Conservation (phyloP, 2,797 vertebrate genomes). For the Tokudaia tokunoshimensis region DNA sequence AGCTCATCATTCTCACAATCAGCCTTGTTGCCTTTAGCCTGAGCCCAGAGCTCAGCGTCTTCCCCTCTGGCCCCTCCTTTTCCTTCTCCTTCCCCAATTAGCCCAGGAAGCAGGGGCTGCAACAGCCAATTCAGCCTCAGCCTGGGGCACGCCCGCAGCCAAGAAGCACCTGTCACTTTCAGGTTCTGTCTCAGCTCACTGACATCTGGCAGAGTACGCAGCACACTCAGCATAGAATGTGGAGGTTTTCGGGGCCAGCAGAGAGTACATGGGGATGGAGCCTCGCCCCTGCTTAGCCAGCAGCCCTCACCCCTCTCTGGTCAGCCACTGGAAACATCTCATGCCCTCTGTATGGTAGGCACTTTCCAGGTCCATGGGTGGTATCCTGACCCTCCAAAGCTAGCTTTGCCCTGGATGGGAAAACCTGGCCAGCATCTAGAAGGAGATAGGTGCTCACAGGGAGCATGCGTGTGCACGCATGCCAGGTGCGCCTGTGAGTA, state of each 20-base stretch:
- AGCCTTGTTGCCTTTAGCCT: conserved; percentile 79
- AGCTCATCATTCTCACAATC: conserved; percentile 60
- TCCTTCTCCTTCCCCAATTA: conserved; percentile 88
- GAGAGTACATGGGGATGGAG: no score
- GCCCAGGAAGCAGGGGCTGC: conserved; percentile 74
- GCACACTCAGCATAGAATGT: background rate
- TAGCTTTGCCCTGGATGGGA: background rate
- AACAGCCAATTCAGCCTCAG: conserved; percentile 56
- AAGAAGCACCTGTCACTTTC: conserved; percentile 71
- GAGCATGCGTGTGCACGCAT: no score
- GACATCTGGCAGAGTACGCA: conserved; percentile 1
- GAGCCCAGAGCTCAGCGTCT: conserved; percentile 63
- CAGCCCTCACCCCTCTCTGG: background rate
- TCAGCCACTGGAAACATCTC: background rate
- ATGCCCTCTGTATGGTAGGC: background rate
- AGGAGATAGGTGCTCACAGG: background rate
- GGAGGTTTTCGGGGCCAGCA: background rate
- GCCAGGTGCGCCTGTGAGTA: background rate
- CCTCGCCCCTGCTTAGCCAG: background rate
- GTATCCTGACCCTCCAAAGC: background rate
- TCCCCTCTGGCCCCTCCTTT: conserved; percentile 78
- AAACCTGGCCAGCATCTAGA: background rate
- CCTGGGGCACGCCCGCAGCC: conserved; percentile 5
- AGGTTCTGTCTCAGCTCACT: conserved; percentile 22
- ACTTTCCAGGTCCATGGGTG: background rate